These are phyloP conservation scores for Cavia aperea DNA, from an alignment of 2,113 vertebrate genomes.

Conservation along the genomic window DNA sequence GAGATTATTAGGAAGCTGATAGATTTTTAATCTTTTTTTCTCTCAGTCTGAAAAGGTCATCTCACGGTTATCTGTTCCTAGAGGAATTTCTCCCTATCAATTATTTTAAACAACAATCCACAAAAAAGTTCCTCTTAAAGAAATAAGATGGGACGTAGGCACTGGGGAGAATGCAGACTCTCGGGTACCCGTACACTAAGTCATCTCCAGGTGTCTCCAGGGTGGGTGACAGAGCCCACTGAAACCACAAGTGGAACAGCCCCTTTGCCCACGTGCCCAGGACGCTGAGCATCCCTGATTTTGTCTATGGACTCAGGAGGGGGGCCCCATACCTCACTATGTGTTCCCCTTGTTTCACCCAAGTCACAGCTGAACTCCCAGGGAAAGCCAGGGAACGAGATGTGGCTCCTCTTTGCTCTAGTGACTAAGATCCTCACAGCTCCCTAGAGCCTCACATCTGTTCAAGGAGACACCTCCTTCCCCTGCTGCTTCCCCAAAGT, in stretches of 20 bases:
- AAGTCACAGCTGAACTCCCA: not conserved
- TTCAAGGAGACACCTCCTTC: not conserved
- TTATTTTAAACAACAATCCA: slow-evolving; percentile 37
- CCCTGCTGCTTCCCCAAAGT: not conserved
- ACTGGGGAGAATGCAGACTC: not conserved
- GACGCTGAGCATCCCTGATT: not conserved
- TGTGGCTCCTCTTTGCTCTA: not conserved
- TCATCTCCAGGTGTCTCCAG: not conserved
- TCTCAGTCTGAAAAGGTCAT: slow-evolving; percentile 62
- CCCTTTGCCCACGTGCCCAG: not conserved
- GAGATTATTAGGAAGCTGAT: slow-evolving; percentile 72
- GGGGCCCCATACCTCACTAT: not conserved
- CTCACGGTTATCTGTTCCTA: slow-evolving; percentile 48
- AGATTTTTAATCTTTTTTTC: slow-evolving; percentile 79
- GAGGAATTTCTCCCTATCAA: slow-evolving; percentile 57
- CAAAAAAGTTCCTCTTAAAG: not conserved
- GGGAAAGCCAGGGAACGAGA: not conserved
- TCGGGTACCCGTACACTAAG: not conserved
- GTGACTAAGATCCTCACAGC: not conserved
- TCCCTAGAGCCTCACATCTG: not conserved
- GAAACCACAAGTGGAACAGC: not conserved
- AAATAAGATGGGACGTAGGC: not conserved
- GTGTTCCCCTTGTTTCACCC: not conserved
- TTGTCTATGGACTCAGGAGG: not conserved
- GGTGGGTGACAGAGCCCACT: not conserved